Conservation (phyloP, 2,888 invertebrate genomes). For the Abrostola tripartita region DNA sequence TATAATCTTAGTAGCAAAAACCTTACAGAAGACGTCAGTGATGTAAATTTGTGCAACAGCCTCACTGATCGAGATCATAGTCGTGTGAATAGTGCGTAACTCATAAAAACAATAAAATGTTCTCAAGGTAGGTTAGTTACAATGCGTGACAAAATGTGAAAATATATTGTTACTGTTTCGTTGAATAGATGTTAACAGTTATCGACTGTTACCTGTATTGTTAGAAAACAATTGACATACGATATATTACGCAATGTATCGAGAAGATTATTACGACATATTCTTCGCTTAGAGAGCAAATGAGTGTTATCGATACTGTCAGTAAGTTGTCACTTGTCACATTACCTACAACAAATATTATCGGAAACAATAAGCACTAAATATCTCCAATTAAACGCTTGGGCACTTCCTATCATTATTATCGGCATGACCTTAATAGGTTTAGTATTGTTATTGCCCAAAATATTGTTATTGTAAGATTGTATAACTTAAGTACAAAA, state of each 20-base stretch:
- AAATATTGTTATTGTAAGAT: neutral
- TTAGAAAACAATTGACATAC: neutral
- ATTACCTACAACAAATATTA: neutral
- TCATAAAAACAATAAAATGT: slow-evolving; percentile 54
- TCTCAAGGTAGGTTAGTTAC: slow-evolving; percentile 35
- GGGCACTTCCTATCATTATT: slow-evolving; percentile 32
- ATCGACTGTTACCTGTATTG: slow-evolving; percentile 7
- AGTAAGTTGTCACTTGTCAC: neutral
- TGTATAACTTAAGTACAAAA: neutral
- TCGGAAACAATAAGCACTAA: neutral
- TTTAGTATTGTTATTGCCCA: slow-evolving; percentile 15
- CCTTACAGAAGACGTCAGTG: neutral
- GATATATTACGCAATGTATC: neutral
- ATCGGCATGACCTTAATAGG: slow-evolving; percentile 31
- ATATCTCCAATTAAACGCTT: slow-evolving; percentile 30
- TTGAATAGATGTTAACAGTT: slow-evolving; percentile 24
- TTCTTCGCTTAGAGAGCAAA: neutral
- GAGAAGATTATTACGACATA: neutral
- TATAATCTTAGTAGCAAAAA: too few relatives aligned
- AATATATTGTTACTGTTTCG: slow-evolving; percentile 28
- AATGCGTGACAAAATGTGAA: slow-evolving; percentile 30
- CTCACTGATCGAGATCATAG: slow-evolving; percentile 60
- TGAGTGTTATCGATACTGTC: neutral
- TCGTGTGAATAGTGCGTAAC: slow-evolving; percentile 66
- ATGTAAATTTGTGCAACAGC: slow-evolving; percentile 57